Base-by-base conservation (phyloP, 2,113 vertebrate species). In the Junco hyemalis region DNA sequence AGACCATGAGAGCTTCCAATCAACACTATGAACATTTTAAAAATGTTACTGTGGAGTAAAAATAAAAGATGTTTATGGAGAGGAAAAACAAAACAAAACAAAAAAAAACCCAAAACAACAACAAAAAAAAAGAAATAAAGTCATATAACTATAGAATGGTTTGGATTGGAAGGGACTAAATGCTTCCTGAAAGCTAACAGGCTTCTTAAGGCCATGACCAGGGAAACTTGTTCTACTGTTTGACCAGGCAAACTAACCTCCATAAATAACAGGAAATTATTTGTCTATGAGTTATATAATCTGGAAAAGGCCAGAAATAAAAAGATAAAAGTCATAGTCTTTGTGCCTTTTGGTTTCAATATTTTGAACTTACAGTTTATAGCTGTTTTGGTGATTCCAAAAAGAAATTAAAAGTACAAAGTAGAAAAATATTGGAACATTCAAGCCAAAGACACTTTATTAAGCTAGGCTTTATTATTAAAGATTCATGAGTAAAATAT, bases 1-100 rank as follows among this genome's bases (percentile, higher is more conserved):
- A 51, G 24, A 50, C 2, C 7, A 61, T 61, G 23, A 56, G 12
- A 72, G 6, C 4, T 61, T 85, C 40, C 8, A 3, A n/a, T 31
- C 6, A 63, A 17, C 19, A 18, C 3, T 13, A 60, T 20, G 35
- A 47, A 13, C 3, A 25, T 40, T 40, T 71, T 0, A 2, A 8
- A 66, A 50, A 83, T 36, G 3, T 12, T 73, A 25, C 29, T 29
- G 24, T 4, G 17, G 14, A 42, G 5, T 29, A 16, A 64, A 79
- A 83, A 59, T 14, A 42, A 8, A 12, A 36, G 33, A 22, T 26
- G 4, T 38, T 50, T 29, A 7, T 7, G 14, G 14, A 7, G 5
- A 8, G 19, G 11, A 4, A 6, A 6, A 17, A 15, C 8, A 18
- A 21, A 59, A 18, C 17, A 35, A 21, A 35, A 50, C 5, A 18